phyloP scores from a whole-genome alignment of 2,113 vertebrate genomes.

The Prionailurus viverrinus region DNA sequence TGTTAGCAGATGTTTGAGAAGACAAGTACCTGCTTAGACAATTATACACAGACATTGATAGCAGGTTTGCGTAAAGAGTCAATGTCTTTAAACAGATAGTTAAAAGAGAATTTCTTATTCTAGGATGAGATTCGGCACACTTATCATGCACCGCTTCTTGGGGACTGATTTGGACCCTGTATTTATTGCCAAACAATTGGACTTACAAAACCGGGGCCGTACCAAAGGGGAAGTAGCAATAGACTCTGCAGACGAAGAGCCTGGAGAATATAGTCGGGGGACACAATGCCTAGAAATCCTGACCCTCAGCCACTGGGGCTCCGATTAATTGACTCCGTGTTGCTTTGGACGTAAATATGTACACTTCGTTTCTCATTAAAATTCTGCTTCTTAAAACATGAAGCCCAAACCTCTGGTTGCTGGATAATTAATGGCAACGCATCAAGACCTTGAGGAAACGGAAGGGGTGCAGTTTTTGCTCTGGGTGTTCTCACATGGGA shows the following conservation, averaged over 20 bases:
- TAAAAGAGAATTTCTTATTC: slow-evolving; percentile 39
- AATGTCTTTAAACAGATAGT: slow-evolving; percentile 48
- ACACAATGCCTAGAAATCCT: not conserved
- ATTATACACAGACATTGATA: slow-evolving; percentile 81
- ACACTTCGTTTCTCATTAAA: slow-evolving; percentile 77
- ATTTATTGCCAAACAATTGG: slow-evolving; percentile 47
- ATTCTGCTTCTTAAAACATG: slow-evolving; percentile 77
- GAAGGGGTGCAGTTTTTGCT: not conserved
- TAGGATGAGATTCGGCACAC: not conserved
- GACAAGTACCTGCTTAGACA: slow-evolving; percentile 82
- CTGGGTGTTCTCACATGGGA: not conserved
- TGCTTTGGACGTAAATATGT: slow-evolving; percentile 77
- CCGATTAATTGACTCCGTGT: slow-evolving; percentile 62
- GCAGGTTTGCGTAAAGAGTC: slow-evolving; percentile 67
- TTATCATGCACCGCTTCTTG: not conserved
- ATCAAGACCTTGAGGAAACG: slow-evolving; percentile 26
- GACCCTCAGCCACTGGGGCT: not conserved
- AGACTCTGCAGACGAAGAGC: not conserved
- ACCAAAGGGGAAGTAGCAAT: not conserved
- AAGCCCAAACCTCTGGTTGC: slow-evolving; percentile 61
- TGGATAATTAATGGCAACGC: slow-evolving; percentile 72
- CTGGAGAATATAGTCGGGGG: slow-evolving; percentile 41
- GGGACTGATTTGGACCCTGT: not conserved
- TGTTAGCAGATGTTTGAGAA: slow-evolving; percentile 86
- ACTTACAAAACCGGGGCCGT: slow-evolving; percentile 13